Percentiles rank a stretch among this genome's conserved stretches.
Conservation (phyloP, 2,888 invertebrate species). For the Andrena bucephala region DNA sequence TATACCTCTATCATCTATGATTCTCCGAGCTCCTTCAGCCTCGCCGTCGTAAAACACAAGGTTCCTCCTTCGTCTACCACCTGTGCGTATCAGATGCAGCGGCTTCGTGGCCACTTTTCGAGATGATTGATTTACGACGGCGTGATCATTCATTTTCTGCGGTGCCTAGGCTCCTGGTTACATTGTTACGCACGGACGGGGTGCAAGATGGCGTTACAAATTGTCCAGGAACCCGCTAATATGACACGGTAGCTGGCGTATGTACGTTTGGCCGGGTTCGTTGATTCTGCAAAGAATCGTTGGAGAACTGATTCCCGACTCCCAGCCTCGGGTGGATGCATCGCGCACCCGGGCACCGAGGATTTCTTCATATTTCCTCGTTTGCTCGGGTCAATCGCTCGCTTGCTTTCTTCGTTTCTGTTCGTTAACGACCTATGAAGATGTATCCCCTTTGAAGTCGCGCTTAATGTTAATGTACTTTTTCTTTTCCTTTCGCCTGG, state of each 20-base stretch:
- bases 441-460: not conserved
- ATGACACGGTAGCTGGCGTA: conserved; percentile 60
- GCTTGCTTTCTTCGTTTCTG: not conserved
- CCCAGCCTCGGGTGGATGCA: not conserved
- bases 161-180: conserved; percentile 27
- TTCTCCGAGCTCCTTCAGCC: not conserved
- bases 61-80: conserved; percentile 31
- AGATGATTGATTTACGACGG: conserved; percentile 81
- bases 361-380: conserved; percentile 15
- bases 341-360: not conserved
- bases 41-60: conserved; percentile 3
- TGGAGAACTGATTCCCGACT: conserved; percentile 8
- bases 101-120: conserved; percentile 32
- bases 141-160: conserved; percentile 77
- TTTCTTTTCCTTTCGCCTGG: not conserved
- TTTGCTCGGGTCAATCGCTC: not conserved
- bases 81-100: conserved; percentile 18
- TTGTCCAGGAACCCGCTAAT: conserved; percentile 77
- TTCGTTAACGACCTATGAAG: conserved; percentile 11
- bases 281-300: conserved; percentile 29
- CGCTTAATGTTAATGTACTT: not conserved
- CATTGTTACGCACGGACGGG: conserved; percentile 51
- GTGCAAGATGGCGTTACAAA: conserved; percentile 74
- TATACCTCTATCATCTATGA: conserved; percentile 1
- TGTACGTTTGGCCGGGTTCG: conserved; percentile 30